phyloP scores from a whole-genome alignment of 1,140 invertebrate genomes.

The Heterodera schachtii region DNA sequence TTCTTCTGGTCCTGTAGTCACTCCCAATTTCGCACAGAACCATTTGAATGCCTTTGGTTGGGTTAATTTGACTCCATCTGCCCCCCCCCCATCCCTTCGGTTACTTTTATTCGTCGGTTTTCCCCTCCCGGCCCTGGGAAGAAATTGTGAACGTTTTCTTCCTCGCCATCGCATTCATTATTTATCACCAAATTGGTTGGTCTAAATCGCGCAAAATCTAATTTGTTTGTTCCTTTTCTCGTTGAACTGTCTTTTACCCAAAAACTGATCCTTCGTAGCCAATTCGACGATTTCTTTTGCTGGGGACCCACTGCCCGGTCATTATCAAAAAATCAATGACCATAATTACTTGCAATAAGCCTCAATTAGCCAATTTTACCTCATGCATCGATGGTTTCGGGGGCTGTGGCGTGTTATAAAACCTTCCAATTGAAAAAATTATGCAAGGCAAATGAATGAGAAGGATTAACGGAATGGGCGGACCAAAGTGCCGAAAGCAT shows the following conservation, averaged over 20 bases:
- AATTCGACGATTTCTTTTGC: constrained; percentile 49
- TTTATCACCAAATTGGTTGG: constrained; percentile 64
- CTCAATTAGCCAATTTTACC: constrained; percentile 42
- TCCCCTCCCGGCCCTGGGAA: constrained; percentile 59
- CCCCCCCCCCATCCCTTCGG: constrained; percentile 40
- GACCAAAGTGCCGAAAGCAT: constrained; percentile 61
- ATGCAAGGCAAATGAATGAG: not conserved
- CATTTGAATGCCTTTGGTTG: constrained; percentile 63
- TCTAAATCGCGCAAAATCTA: not conserved
- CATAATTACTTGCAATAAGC: too few species aligned
- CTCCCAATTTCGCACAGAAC: constrained; percentile 62
- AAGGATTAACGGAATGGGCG: not conserved
- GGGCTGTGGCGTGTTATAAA: constrained; percentile 65
- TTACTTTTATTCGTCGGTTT: constrained; percentile 55
- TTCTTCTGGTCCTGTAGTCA: constrained; percentile 47
- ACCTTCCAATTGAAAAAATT: not conserved
- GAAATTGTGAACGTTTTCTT: constrained; percentile 23
- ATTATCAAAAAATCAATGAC: not conserved
- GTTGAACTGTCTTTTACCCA: constrained; percentile 25
- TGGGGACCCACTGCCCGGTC: constrained; percentile 51
- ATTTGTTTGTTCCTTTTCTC: not conserved
- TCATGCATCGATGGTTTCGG: constrained; percentile 65
- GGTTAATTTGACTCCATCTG: constrained; percentile 41
- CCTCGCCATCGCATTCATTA: constrained; percentile 63
- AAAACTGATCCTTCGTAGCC: constrained; percentile 60